A percentile compares a stretch with the other conserved stretches of the same genome.
phyloP scores from a whole-genome alignment of 1,140 invertebrate species.

The Andrena cerasifolii region DNA sequence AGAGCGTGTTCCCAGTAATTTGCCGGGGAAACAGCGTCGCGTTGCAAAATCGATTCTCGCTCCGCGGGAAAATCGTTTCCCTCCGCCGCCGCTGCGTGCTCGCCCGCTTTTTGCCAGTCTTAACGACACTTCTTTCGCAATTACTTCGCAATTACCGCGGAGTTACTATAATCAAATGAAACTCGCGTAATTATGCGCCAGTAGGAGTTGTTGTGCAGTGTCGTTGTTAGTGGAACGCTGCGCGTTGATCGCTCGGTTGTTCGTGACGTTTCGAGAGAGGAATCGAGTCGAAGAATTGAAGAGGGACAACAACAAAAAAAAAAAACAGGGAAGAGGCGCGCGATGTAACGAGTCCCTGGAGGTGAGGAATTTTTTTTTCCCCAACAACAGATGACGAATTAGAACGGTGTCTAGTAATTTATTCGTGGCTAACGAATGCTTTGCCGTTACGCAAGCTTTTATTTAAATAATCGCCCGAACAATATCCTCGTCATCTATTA shows the following conservation, averaged over 20 bases:
- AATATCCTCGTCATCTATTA: too few relatives aligned
- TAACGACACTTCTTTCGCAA: conserved; percentile 43
- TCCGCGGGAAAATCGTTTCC: conserved; percentile 13
- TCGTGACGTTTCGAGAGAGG: background rate
- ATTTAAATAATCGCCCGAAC: too few relatives aligned
- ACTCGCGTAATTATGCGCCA: conserved; percentile 24
- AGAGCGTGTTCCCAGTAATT: background rate
- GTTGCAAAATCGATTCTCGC: background rate
- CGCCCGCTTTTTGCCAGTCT: background rate
- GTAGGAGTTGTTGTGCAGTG: background rate
- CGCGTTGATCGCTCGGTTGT: conserved; percentile 18
- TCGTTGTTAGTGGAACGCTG: background rate
- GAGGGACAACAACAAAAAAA: too few relatives aligned
- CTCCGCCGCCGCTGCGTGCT: background rate
- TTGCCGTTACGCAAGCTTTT: too few relatives aligned
- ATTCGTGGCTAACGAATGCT: too few relatives aligned
- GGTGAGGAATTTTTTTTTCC: too few relatives aligned
- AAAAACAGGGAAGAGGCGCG: too few relatives aligned
- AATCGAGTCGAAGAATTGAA: too few relatives aligned
- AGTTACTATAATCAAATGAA: conserved; percentile 29
- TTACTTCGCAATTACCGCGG: conserved; percentile 25
- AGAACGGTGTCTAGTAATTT: too few relatives aligned
- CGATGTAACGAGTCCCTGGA: too few relatives aligned
- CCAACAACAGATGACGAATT: too few relatives aligned
- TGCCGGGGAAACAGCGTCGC: background rate